Evolutionary conservation across 2,888 invertebrate species (phyloP).

Genomic region (Zaprionus lineosus): DNA sequence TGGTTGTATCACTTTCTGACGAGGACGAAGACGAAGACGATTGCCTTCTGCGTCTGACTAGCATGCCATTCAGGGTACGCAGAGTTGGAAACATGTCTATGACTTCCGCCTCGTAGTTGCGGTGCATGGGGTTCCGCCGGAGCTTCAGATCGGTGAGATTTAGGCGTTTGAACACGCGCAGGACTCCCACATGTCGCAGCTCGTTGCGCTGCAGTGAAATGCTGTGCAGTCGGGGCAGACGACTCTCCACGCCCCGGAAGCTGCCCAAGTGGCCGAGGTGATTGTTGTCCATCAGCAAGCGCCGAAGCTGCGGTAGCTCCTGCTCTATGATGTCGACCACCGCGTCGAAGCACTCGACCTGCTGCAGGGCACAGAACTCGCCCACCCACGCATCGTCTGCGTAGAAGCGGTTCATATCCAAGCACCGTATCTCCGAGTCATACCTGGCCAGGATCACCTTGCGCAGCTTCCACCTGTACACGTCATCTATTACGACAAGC

Average conservation of each 20-base stretch:
- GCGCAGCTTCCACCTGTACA: constrained; percentile 18
- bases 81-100: constrained; percentile 29
- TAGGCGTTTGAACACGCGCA: constrained; percentile 32
- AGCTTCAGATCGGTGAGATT: constrained; percentile 28
- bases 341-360: constrained; percentile 30
- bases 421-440: constrained; percentile 11
- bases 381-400: constrained; percentile 25
- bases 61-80: constrained; percentile 15
- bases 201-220: constrained; percentile 46
- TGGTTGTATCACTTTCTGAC: constrained; percentile 6
- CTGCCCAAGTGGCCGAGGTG: constrained; percentile 27
- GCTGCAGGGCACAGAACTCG: constrained; percentile 48
- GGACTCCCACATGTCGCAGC: constrained; percentile 1
- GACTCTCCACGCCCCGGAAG: constrained; percentile 33
- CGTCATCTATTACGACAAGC: constrained; percentile 18
- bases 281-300: constrained; percentile 49
- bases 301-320: constrained; percentile 38
- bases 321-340: constrained; percentile 28
- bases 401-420: constrained; percentile 43
- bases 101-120: constrained; percentile 35
- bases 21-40: too few species aligned
- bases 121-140: constrained; percentile 32
- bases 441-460: constrained; percentile 35
- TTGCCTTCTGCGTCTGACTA: too few species aligned
- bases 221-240: constrained; percentile 18